Base-by-base conservation (phyloP, 2,888 invertebrate genomes). In the Hyles lineata region DNA sequence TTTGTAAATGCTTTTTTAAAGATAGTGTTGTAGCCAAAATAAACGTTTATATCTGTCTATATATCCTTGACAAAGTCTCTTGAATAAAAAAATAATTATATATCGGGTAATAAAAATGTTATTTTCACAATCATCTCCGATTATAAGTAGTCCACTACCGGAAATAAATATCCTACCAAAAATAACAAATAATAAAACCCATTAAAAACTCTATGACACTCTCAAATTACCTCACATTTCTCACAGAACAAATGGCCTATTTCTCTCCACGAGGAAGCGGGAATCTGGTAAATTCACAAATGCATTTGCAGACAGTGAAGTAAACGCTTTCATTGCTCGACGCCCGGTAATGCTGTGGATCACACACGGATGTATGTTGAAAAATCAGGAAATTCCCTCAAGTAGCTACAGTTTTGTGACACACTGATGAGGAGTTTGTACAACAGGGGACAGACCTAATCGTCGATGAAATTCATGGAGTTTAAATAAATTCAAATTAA, bases 331-430 rank as follows among this genome's bases (percentile, higher is more conserved):
- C 72, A 58, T 67, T 55, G 72, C 29, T 67, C 63, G 21, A 58
- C 43, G 63, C 29, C 35, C 55, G 55, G 52, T 55, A 67, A 63
- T 72, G 35, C 72, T 35, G 63, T 58, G 63, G 63, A 72, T 72
- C 58, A 67, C 58, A 15, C 35, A 55, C 58, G 23, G 60, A 71
- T 71, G 71, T 72, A 23, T 67, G 59, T 63, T 70, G 73, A 71
- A 71, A 73, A 71, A 69, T 73, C 71, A 71, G 60, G 50, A 71
- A 60, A 71, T 67, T 71, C 70, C 52, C 58, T 21, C 71, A 71
- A 55, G 58, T 43, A 58, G 25, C 29, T 70, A 32, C 32, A 50
- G n/a, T 55, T 58, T 32, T n/a, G 52, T 55, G 70, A 55, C 52
- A 29, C 58, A 70, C 70, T 70, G 70, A 3, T 5, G 7, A n/a